phyloP scores from a whole-genome alignment of 2,113 vertebrate genomes.

The Hymenochirus boettgeri region DNA sequence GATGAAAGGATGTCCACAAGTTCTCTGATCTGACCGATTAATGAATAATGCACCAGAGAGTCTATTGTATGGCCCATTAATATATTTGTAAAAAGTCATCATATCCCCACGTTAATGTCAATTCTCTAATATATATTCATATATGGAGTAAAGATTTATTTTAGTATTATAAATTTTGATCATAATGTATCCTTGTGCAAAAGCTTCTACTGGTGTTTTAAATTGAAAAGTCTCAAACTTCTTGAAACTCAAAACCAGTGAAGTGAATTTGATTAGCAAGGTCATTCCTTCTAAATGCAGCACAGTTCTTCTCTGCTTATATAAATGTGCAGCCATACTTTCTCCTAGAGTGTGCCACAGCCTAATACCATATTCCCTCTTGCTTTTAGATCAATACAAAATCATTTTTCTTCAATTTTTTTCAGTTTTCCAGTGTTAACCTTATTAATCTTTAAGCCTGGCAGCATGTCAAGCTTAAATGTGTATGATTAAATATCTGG shows the following conservation, averaged over 20 bases:
- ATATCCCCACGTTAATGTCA: too few species aligned
- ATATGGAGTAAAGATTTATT: too few species aligned
- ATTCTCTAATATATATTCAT: too few species aligned
- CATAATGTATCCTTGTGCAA: too few species aligned
- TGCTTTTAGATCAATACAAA: constrained; percentile 43
- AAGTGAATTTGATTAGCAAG: background rate
- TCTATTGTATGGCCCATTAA: too few species aligned
- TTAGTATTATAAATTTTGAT: too few species aligned
- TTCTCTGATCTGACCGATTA: too few species aligned
- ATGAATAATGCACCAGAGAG: too few species aligned
- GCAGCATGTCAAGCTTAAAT: constrained; percentile 15
- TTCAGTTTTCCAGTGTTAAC: constrained; percentile 44
- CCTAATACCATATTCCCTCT: constrained; percentile 36
- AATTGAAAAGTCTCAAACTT: background rate
- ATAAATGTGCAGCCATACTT: constrained; percentile 10
- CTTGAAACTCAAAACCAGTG: background rate
- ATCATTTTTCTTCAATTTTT: constrained; percentile 48
- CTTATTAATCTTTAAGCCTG: constrained; percentile 47
- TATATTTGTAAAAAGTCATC: too few species aligned
- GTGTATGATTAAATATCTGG: constrained; percentile 39
- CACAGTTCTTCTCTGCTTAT: background rate
- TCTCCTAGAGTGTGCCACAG: constrained; percentile 30
- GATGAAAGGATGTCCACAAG: too few species aligned
- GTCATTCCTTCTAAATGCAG: background rate
- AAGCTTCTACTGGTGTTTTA: too few species aligned